Evolutionary conservation across 2,888 invertebrate species (phyloP).

Genomic region (Heteromurus nitidus): DNA sequence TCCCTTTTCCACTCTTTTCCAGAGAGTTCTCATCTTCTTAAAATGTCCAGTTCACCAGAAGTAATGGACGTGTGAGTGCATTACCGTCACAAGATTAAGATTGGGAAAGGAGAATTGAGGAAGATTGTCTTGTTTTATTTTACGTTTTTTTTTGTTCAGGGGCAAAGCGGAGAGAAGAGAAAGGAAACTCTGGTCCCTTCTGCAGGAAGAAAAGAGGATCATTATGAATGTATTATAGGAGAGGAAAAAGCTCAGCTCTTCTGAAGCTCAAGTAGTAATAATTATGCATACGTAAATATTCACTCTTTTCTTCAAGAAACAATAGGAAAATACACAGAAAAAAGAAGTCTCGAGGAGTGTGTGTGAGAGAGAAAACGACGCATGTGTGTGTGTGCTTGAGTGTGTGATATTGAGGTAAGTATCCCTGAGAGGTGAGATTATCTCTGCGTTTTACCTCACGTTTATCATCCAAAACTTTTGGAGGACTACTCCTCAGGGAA

Average conservation of each 20-base stretch:
- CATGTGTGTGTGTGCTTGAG: background rate
- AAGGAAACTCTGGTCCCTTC: no score
- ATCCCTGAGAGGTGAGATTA: constrained; percentile 42
- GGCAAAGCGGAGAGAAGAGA: no score
- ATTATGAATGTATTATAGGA: no score
- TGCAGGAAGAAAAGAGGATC: no score
- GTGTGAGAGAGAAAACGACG: background rate
- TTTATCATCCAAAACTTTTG: constrained; percentile 16
- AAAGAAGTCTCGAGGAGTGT: background rate
- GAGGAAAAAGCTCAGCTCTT: background rate
- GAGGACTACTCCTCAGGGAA: constrained; percentile 41
- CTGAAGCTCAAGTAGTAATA: background rate
- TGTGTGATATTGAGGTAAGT: constrained; percentile 29
- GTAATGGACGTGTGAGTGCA: no score
- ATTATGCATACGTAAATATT: background rate
- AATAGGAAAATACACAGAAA: background rate
- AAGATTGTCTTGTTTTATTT: no score
- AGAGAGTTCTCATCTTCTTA: no score
- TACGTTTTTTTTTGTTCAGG: no score
- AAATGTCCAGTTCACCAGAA: no score
- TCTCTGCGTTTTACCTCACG: constrained; percentile 28
- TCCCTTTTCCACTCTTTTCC: no score
- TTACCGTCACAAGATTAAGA: no score
- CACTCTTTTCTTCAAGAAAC: background rate
- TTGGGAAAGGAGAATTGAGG: no score